A percentile compares a stretch with the other conserved stretches of the same genome.
Evolutionary conservation across 1,140 invertebrate species (phyloP).

Genomic region (Drosophila parvula): DNA sequence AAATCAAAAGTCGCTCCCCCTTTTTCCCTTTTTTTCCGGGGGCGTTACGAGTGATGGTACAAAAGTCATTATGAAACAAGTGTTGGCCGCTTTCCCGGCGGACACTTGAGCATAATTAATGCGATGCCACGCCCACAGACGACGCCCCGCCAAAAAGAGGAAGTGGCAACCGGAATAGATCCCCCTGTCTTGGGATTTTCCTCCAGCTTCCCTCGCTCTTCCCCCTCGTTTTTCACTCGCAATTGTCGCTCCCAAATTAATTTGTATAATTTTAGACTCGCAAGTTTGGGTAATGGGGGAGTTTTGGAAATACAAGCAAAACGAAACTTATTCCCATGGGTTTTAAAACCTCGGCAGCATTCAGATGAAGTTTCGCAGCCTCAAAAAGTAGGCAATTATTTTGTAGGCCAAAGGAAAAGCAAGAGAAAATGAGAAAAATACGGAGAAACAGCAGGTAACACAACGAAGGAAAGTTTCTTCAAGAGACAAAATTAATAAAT

Average conservation of each 20-base stretch:
- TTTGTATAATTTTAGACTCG: slow-evolving; percentile 74
- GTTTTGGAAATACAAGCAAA: background rate
- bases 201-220: background rate
- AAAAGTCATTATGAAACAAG: slow-evolving; percentile 81
- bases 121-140: slow-evolving; percentile 50
- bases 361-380: slow-evolving; percentile 26
- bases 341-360: slow-evolving; percentile 1
- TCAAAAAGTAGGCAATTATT: slow-evolving; percentile 38
- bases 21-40: slow-evolving; percentile 14
- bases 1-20: slow-evolving; percentile 52
- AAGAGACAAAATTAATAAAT: background rate
- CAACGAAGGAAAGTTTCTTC: background rate
- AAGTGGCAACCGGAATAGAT: slow-evolving; percentile 53
- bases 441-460: background rate
- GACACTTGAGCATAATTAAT: slow-evolving; percentile 83
- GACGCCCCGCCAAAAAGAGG: slow-evolving; percentile 51
- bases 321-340: slow-evolving; percentile 41
- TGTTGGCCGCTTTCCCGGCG: slow-evolving; percentile 79
- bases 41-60: slow-evolving; percentile 30
- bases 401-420: slow-evolving; percentile 9
- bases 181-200: slow-evolving; percentile 15
- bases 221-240: slow-evolving; percentile 26
- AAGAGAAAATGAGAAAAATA: slow-evolving; percentile 5
- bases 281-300: background rate
- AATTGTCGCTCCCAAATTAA: slow-evolving; percentile 81